Evolutionary conservation across 64 coral and sea anemone genomes (phyloP).

Genomic region (Porites lutea): DNA sequence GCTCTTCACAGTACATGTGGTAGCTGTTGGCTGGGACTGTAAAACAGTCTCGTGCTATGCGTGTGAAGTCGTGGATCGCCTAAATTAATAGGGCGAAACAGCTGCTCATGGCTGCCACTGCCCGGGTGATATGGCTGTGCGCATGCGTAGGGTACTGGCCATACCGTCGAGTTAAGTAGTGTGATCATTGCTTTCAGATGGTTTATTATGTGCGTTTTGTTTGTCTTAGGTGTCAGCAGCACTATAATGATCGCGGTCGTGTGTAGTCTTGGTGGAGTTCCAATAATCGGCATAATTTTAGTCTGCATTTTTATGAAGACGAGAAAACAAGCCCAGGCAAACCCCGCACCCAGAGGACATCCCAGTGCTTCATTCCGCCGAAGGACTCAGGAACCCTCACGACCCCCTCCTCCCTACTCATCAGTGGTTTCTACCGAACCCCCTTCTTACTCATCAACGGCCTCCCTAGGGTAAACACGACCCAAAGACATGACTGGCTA

Average conservation of each 20-base stretch:
- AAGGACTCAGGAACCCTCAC: background rate
- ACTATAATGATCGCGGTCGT: background rate
- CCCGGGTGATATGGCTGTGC: no score
- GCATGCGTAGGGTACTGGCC: no score
- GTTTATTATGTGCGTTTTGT: background rate
- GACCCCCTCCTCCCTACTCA: background rate
- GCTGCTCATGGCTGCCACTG: no score
- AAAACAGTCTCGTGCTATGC: no score
- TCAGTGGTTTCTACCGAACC: background rate
- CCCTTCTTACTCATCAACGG: background rate
- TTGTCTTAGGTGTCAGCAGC: background rate
- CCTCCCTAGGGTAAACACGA: no score
- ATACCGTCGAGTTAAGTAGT: no score
- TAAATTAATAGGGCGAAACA: no score
- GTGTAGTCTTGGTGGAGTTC: background rate
- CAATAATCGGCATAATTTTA: background rate
- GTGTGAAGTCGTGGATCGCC: no score
- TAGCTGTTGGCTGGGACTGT: no score
- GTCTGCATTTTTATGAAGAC: background rate
- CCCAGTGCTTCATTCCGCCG: background rate
- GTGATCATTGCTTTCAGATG: background rate
- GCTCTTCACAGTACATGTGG: no score
- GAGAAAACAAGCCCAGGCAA: background rate
- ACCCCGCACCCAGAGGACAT: background rate
- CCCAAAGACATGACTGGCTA: no score